These are phyloP conservation scores for Fragum whitleyi DNA, from an alignment of 2,888 invertebrate genomes.

Conservation along the genomic window DNA sequence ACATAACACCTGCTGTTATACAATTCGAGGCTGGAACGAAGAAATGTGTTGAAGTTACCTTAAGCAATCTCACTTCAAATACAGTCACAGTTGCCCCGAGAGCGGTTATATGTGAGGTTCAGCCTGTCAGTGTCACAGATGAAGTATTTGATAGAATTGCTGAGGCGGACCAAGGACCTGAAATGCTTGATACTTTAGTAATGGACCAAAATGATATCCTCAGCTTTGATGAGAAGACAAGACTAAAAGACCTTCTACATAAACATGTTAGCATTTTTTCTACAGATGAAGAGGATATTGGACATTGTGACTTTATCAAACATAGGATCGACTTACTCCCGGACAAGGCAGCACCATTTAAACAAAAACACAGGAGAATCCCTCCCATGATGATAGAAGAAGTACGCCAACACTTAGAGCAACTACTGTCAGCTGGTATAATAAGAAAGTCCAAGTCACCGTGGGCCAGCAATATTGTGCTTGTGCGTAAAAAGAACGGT, in stretches of 20 bases:
- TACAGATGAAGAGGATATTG: not conserved
- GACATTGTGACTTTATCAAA: not conserved
- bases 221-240: no score
- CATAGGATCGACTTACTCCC: no score
- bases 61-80: not conserved
- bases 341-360: no score
- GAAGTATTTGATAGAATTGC: not conserved
- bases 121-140: slow-evolving; percentile 10
- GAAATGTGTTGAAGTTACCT: slow-evolving; percentile 32
- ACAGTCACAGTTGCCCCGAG: no score
- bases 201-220: not conserved
- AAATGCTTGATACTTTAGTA: not conserved
- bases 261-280: slow-evolving; percentile 10
- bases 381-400: no score
- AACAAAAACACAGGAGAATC: no score
- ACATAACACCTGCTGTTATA: slow-evolving; percentile 10
- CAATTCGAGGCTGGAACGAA: not conserved
- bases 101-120: no score
- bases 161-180: not conserved
- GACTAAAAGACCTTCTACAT: not conserved
- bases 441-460: no score
- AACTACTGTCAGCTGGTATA: no score
- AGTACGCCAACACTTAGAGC: no score
- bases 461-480: no score
- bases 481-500: no score